Base-by-base conservation (phyloP, 1,140 invertebrate species). In the Drosophila nannoptera region DNA sequence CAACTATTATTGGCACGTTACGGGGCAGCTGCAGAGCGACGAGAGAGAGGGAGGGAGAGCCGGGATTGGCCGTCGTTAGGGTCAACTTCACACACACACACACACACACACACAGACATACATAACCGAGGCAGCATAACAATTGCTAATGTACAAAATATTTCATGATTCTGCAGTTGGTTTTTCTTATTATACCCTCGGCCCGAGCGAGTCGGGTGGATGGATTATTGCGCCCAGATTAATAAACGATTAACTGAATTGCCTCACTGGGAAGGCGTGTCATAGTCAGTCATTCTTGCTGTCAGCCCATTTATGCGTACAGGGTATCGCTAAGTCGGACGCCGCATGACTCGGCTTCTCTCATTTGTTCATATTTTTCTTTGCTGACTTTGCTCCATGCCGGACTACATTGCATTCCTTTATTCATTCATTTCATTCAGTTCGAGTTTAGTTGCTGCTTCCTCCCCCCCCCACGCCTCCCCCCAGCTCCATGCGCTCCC, bases 131-230 rank as follows among this genome's bases (percentile, higher is more conserved):
- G 43, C 32, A 59, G 60, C 35, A 58, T 67, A 70, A 74, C 73
- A 78, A 83, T 83, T 78, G 73, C 63, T 84, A 83, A 83, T 78
- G 80, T 83, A 83, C 66, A 63, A 83, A 84, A 83, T 83, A 84
- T 84, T 83, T 83, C 80, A 78, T 83, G 80, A 78, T 83, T 83
- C 74, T 83, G 40, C 58, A 75, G 70, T 49, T 71, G 42, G 33
- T 48, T 81, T 77, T 81, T 61, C 54, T 49, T 56, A 14, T 48
- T 52, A 32, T 64, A 45, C 45, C 50, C 52, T 56, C 7, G 46
- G 22, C 7, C 14, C 7, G 7, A 4, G 22, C 14, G 5, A 12
- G 16, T 0, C 7, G 16, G 16, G 31, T n/a, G 22, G 11, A 9
- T 45, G n/a, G 22, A 33, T 22, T 4, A 5, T 33, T 11, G 6